Base-by-base conservation (phyloP, 2,797 vertebrate genomes). In the Poecilia gillii region DNA sequence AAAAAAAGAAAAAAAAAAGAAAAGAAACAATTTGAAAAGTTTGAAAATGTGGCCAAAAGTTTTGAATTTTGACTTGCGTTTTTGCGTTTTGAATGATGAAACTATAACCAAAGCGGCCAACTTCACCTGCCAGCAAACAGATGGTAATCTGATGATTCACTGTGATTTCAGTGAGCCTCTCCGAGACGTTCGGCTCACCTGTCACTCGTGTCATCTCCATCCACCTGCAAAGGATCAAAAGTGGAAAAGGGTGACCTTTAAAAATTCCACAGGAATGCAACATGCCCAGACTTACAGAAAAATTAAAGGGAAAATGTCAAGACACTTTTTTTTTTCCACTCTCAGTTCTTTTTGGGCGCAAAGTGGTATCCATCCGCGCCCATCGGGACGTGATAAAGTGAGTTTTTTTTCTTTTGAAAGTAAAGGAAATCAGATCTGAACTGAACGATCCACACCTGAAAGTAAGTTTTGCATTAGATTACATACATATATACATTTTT, bases 251-350 rank as follows among this genome's bases (percentile, higher is more conserved):
- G 16, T 91, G 84, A 85, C 86, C 83, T 89, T 83, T 86, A 79
- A 90, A 89, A 89, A 90, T 88, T 57, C 83, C 43, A 1, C 71
- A 85, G 91, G 91, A 90, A 94, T 92, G 92, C 79, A 46, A 91
- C 93, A 31, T 90, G 92, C 66, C 74, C 13, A 53, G 89, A 81
- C 92, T 1, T 77, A 91, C 77, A 84, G 71, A 91, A 86, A 66
- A 87, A 81, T 87, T 82, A 45, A 90, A 62, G 73, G 36, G 88
- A 91, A 90, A 87, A 92, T 85, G 89, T 82, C 81, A 91, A 87
- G 81, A 33, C 75, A 73, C 18, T 6, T 47, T 4, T 47, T 47
- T 0, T 45, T 3, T 1, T 47, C 13, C 45, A 16, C 47, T 4
- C 16, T 25, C 23, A 55, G 83, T 77, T 90, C 87, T 81, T 36